These are phyloP conservation scores for Podarcis lilfordi DNA, from an alignment of 2,797 vertebrate species.

Conservation along the genomic window DNA sequence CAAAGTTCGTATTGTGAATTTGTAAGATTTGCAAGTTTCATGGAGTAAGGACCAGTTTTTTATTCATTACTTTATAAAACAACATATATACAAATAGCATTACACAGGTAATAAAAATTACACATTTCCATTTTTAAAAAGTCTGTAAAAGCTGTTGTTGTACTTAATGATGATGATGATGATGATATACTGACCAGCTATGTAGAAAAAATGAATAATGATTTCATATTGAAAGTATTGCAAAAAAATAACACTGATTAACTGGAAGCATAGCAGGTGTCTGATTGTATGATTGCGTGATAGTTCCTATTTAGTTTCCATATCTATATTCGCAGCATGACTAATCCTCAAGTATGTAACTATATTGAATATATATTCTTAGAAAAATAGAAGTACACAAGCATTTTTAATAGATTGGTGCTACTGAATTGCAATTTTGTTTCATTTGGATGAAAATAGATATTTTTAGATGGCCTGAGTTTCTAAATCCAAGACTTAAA, in stretches of 20 bases:
- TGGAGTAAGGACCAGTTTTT: neutral
- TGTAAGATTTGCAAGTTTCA: neutral
- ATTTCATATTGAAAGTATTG: neutral
- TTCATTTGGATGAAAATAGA: neutral
- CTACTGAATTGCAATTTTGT: neutral
- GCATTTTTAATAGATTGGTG: neutral
- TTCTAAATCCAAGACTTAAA: neutral
- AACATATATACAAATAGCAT: neutral
- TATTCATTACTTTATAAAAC: neutral
- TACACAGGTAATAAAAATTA: neutral
- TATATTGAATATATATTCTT: neutral
- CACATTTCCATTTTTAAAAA: no score
- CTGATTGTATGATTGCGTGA: neutral
- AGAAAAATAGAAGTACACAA: neutral
- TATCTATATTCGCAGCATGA: neutral
- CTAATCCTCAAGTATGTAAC: neutral
- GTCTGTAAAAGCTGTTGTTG: neutral
- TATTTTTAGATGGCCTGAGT: neutral
- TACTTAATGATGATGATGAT: neutral
- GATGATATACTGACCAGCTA: neutral
- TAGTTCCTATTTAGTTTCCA: neutral
- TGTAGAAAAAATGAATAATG: neutral
- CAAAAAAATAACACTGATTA: neutral
- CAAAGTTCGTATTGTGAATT: neutral
- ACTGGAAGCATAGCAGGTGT: neutral